phyloP scores from a whole-genome alignment of 2,797 vertebrate species.

The Hapalemur alaotrensis region DNA sequence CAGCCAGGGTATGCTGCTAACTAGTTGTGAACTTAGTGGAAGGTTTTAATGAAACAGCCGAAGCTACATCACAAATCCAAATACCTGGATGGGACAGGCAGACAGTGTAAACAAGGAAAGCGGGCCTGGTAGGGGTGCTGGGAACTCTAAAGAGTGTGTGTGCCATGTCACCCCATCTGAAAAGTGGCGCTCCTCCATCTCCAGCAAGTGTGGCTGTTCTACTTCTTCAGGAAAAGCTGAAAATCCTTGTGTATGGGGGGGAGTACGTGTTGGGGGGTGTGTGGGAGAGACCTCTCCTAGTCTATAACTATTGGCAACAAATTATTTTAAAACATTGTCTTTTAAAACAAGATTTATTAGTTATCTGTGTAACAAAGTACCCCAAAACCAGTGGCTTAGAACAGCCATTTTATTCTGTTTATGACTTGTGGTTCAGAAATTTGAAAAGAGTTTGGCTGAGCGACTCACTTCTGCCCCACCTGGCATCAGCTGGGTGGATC shows the following conservation, averaged over 20 bases:
- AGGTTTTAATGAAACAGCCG: neutral
- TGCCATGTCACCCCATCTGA: neutral
- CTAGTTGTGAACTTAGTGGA: neutral
- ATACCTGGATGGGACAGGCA: neutral
- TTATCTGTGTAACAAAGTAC: neutral
- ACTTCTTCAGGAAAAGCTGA: constrained; percentile 6
- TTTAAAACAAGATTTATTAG: neutral
- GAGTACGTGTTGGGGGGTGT: neutral
- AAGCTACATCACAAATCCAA: neutral
- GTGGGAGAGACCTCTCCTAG: neutral
- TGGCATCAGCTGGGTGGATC: neutral
- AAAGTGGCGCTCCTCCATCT: neutral
- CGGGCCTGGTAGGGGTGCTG: rapidly evolving
- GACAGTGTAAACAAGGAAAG: neutral
- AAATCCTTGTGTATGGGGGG: neutral
- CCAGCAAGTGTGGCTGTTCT: neutral
- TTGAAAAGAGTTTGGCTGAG: neutral
- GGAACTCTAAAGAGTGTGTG: neutral
- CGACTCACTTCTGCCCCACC: neutral
- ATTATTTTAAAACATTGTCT: neutral
- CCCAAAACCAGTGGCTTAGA: neutral
- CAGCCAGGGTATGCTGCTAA: neutral
- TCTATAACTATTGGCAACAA: neutral
- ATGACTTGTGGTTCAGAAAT: neutral
- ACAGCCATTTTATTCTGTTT: neutral